Evolutionary conservation across 2,113 vertebrate species (phyloP).

Genomic region (Solenodon paradoxus): DNA sequence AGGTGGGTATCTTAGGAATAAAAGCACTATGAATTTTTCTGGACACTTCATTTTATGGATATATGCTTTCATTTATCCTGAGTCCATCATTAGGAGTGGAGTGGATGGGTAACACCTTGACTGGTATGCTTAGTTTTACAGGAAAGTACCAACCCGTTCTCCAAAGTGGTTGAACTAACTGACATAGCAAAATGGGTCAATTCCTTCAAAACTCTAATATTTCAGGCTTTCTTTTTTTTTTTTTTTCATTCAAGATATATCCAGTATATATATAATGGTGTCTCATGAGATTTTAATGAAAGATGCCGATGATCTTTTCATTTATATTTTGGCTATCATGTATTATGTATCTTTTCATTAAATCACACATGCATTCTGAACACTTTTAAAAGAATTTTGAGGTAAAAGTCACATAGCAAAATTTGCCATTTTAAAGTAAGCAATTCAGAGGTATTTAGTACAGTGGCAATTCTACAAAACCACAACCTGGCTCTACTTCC

Average conservation of each 20-base stretch:
- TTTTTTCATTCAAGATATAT: not conserved
- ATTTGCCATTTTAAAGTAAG: not conserved
- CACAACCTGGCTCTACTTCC: not conserved
- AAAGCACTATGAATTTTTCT: too few relatives aligned
- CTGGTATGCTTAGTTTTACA: not conserved
- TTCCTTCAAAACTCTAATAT: not conserved
- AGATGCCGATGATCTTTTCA: not conserved
- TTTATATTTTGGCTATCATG: not conserved
- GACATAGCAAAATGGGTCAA: too few relatives aligned
- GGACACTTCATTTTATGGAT: not conserved
- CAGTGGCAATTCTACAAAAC: not conserved
- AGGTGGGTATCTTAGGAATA: not conserved
- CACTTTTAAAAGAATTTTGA: not conserved
- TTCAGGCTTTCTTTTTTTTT: not conserved
- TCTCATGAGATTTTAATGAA: not conserved
- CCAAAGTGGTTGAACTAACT: not conserved
- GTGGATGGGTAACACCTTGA: not conserved
- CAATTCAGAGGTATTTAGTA: not conserved
- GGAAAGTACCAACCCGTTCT: not conserved
- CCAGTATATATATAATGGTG: not conserved
- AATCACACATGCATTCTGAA: too few relatives aligned
- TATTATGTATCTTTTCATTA: not conserved
- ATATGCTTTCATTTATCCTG: not conserved
- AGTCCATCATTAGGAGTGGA: not conserved
- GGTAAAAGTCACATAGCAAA: not conserved